A percentile compares a stretch with the other conserved stretches of the same genome.
These are phyloP conservation scores for Syrmaticus mikado DNA, from an alignment of 2,113 vertebrate genomes.

Conservation along the genomic window DNA sequence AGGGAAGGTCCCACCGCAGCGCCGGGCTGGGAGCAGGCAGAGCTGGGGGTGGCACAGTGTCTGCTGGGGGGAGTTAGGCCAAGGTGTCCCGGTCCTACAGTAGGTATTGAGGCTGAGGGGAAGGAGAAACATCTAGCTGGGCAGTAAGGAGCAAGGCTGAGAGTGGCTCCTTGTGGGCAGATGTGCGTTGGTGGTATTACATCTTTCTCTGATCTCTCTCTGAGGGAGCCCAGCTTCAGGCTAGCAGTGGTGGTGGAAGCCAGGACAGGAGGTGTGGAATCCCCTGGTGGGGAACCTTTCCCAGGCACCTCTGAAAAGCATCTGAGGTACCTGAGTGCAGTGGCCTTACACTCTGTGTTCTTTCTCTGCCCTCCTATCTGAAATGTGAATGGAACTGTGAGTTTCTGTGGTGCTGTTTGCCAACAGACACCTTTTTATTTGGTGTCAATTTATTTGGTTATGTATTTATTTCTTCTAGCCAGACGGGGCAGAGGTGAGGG, in stretches of 20 bases:
- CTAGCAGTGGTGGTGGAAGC: rapidly evolving
- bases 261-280: background rate
- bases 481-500: background rate
- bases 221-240: background rate
- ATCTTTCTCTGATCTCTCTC: rapidly evolving
- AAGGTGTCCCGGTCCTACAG: background rate
- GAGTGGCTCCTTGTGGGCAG: rapidly evolving
- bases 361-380: background rate
- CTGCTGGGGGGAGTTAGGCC: background rate
- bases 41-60: background rate
- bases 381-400: background rate
- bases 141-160: rapidly evolving
- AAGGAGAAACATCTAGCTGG: background rate
- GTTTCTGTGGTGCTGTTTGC: background rate
- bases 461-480: background rate
- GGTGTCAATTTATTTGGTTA: background rate
- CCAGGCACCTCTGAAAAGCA: background rate
- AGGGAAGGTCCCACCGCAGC: background rate
- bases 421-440: background rate
- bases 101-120: background rate
- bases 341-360: background rate
- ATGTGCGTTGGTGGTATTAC: rapidly evolving
- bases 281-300: background rate
- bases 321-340: background rate
- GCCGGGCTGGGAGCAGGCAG: background rate